These are phyloP conservation scores for Bursaphelenchus okinawaensis DNA, from an alignment of 2,888 invertebrate genomes.

Conservation along the genomic window DNA sequence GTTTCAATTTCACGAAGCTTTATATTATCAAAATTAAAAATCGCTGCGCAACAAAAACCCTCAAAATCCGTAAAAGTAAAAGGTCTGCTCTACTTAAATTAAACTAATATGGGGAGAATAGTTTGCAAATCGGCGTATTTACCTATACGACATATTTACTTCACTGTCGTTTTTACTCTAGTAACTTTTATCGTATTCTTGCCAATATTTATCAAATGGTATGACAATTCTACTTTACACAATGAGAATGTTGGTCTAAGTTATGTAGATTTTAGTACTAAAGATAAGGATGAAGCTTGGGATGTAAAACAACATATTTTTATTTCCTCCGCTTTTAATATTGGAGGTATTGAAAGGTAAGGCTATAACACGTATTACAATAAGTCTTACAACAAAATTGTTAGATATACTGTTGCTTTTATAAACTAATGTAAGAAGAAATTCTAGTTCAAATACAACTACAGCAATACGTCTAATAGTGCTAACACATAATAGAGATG, in stretches of 20 bases:
- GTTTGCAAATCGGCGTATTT: neutral
- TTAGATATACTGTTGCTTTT: no score
- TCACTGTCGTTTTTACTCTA: neutral
- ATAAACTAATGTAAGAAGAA: no score
- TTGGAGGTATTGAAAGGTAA: neutral
- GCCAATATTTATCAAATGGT: neutral
- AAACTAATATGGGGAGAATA: no score
- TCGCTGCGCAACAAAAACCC: no score
- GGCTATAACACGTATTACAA: neutral
- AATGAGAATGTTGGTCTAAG: conserved; percentile 37
- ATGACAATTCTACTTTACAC: neutral
- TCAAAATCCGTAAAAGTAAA: no score
- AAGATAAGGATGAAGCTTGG: neutral
- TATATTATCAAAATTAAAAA: no score
- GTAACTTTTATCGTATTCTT: neutral
- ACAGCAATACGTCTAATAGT: neutral
- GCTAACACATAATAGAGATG: neutral
- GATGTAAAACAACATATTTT: neutral
- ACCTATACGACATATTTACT: neutral
- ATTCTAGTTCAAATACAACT: neutral
- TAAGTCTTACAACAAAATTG: no score
- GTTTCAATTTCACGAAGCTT: no score
- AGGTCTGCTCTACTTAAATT: no score
- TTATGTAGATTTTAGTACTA: conserved; percentile 5
- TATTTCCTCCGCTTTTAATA: neutral